phyloP scores from a whole-genome alignment of 2,113 vertebrate genomes.

The Dipodomys spectabilis region DNA sequence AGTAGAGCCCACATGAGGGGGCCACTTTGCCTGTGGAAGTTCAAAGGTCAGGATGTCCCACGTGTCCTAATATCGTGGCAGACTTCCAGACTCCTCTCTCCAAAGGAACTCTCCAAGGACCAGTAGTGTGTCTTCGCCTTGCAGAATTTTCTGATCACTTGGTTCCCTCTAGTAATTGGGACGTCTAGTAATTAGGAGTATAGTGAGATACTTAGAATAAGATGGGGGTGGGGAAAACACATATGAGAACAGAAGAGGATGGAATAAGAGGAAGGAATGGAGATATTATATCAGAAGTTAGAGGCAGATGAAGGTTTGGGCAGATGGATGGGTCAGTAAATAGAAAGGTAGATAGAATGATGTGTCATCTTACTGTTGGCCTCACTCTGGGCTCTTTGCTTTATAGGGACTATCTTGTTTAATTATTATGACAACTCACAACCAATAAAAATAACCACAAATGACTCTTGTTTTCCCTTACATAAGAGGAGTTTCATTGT shows the following conservation, averaged over 20 bases:
- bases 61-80: not conserved
- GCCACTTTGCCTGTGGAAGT: not conserved
- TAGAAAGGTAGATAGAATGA: not conserved
- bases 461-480: not conserved
- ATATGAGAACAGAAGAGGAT: too few relatives aligned
- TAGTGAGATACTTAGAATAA: constrained; percentile 12
- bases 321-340: not conserved
- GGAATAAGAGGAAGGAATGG: not conserved
- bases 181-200: not conserved
- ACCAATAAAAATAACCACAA: not conserved
- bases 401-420: not conserved
- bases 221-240: not conserved
- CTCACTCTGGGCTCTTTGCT: not conserved
- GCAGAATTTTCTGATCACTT: not conserved
- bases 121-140: not conserved
- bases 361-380: too few relatives aligned
- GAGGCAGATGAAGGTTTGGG: not conserved
- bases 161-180: not conserved
- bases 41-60: not conserved
- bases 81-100: not conserved
- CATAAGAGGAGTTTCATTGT: too few relatives aligned
- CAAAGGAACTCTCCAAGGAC: not conserved
- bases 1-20: not conserved
- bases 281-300: not conserved
- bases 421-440: not conserved